Conservation (phyloP, 2,797 vertebrate species). For the Anisognathus igniventris region DNA sequence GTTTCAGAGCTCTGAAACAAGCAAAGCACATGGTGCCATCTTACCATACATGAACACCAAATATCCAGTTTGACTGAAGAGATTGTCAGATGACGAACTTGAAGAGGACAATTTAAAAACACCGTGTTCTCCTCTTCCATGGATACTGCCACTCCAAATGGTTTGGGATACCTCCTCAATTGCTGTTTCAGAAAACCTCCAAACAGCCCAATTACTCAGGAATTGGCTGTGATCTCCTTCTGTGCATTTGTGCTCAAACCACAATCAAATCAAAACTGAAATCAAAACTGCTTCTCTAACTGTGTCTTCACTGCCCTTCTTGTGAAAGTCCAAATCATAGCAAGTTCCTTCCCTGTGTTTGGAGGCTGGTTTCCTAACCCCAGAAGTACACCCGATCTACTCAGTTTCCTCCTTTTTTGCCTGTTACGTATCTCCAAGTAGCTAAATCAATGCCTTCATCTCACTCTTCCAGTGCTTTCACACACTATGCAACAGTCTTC, state of each 20-base stretch:
- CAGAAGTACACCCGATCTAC: neutral
- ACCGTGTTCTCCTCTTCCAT: neutral
- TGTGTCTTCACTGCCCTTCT: neutral
- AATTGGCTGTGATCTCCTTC: neutral
- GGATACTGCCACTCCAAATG: neutral
- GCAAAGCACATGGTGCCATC: neutral
- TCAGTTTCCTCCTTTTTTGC: neutral
- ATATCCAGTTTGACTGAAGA: neutral
- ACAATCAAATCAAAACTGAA: neutral
- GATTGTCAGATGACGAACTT: neutral
- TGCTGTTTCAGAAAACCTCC: neutral
- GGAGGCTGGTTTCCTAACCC: neutral
- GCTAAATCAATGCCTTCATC: neutral
- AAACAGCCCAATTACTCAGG: neutral
- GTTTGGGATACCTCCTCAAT: neutral
- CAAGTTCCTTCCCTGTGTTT: fast-evolving
- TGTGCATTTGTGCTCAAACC: neutral
- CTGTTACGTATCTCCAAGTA: neutral
- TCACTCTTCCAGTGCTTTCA: neutral
- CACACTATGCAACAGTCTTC: neutral
- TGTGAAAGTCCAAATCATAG: fast-evolving
- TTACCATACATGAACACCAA: neutral
- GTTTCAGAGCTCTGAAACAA: neutral
- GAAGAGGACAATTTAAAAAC: neutral
- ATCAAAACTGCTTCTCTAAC: neutral